Conservation (phyloP, 2,888 invertebrate genomes). For the Oasisia sp. region DNA sequence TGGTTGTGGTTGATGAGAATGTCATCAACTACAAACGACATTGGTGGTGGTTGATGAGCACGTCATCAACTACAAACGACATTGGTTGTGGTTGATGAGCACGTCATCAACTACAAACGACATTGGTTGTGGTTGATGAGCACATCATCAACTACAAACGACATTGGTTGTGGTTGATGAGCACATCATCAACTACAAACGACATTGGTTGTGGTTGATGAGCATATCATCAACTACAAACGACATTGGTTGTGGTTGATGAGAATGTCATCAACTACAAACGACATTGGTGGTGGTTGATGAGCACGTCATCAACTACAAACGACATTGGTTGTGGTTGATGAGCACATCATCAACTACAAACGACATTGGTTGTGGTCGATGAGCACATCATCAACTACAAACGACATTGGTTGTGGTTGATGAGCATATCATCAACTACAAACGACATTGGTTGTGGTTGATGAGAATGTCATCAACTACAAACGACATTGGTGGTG, state of each 20-base stretch:
- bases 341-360: background rate
- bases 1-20: too few relatives aligned
- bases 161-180: too few relatives aligned
- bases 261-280: too few relatives aligned
- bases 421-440: conserved; percentile 35
- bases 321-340: too few relatives aligned
- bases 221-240: conserved; percentile 30
- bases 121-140: background rate
- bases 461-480: conserved; percentile 32
- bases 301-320: conserved; percentile 32
- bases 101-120: background rate
- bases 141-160: background rate
- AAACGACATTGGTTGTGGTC: too few relatives aligned
- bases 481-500: background rate
- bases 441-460: conserved; percentile 29
- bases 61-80: too few relatives aligned
- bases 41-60: background rate
- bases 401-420: too few relatives aligned
- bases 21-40: too few relatives aligned
- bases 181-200: conserved; percentile 27
- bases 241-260: too few relatives aligned
- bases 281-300: too few relatives aligned
- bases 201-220: too few relatives aligned
- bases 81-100: conserved; percentile 31
- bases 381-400: conserved; percentile 34